These are phyloP conservation scores for Alloplasta piceator DNA, from an alignment of 2,888 invertebrate genomes.

Conservation along the genomic window DNA sequence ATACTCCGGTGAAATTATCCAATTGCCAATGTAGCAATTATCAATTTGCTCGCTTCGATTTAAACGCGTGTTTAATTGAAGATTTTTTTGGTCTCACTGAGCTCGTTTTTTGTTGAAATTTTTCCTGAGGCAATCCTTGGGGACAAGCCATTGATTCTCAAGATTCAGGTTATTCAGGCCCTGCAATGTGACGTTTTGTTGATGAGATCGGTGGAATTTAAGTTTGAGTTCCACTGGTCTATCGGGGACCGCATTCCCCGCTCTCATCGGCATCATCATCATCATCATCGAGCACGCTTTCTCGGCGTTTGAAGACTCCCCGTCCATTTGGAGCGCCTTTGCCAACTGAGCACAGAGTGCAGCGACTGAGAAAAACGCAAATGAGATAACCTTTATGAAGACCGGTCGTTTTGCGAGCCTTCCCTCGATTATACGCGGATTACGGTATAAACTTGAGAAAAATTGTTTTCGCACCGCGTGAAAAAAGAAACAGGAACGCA, in stretches of 20 bases:
- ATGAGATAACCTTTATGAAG: constrained; percentile 80
- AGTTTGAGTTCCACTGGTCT: constrained; percentile 79
- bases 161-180: not conserved
- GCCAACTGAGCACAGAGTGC: constrained; percentile 68
- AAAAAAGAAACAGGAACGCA: no score
- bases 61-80: constrained; percentile 9
- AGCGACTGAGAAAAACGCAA: constrained; percentile 63
- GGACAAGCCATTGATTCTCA: constrained; percentile 3
- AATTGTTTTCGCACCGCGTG: constrained; percentile 69
- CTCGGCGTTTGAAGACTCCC: constrained; percentile 77
- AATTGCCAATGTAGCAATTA: constrained; percentile 36
- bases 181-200: no score
- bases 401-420: constrained; percentile 76
- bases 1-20: not conserved
- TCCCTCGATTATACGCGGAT: constrained; percentile 13
- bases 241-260: constrained; percentile 77
- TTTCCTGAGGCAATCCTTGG: not conserved
- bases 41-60: constrained; percentile 21
- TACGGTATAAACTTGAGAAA: constrained; percentile 76
- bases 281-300: constrained; percentile 28
- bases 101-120: not conserved
- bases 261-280: constrained; percentile 53
- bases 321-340: constrained; percentile 76
- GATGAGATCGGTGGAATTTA: constrained; percentile 20
- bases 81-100: not conserved